Base-by-base conservation (phyloP, 23 tunicate species). In the Botrylloides violaceus region DNA sequence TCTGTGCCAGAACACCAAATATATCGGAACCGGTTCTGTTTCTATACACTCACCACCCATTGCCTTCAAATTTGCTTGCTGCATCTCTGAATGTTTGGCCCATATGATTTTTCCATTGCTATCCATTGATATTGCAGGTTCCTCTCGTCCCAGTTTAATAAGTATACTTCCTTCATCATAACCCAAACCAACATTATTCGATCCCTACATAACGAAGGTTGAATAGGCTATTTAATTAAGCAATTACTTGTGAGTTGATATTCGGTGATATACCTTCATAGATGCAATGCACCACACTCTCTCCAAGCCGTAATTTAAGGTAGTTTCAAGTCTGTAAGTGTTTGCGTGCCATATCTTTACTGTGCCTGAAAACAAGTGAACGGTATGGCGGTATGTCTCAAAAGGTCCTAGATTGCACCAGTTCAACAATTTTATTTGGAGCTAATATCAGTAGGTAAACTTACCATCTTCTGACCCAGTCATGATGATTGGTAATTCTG, bases 61-160 rank as follows among this genome's bases (percentile, higher is more conserved):
- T 2, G 92, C 85, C 61, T 83, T 90, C 49, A 90, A 71, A 38
- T 90, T 90, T 19, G 97, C 97, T 61, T 95, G 99, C 48, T 89
- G 95, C 7, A 95, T 81, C 56, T 95, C 99, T n/a, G 99, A 95
- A 47, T 95, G 96, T 50, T 83, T 84, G 38, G 99, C 96, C 99
- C 99, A 95, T 37, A 95, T 95, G n/a, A 95, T 78, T 65, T 95
- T 95, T 24, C 99, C 99, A 35, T 83, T 95, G 23, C 53, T 56
- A 39, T 95, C 99, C 99, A 95, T 95, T 34, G 99, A 87, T 84
- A 95, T 89, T 19, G 99, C 99, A 12, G 99, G 99, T 57, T 95
- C 99, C 32, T 95, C 99, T 47, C 91, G 61, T 1, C 99, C 99
- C 57, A 95, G 82, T 65, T 95, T 95, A n/a, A 95, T 84, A 71